A percentile compares a stretch with the other conserved stretches of the same genome.
These are phyloP conservation scores for Mellilla xanthometata DNA, from an alignment of 2,888 invertebrate species.

Conservation along the genomic window DNA sequence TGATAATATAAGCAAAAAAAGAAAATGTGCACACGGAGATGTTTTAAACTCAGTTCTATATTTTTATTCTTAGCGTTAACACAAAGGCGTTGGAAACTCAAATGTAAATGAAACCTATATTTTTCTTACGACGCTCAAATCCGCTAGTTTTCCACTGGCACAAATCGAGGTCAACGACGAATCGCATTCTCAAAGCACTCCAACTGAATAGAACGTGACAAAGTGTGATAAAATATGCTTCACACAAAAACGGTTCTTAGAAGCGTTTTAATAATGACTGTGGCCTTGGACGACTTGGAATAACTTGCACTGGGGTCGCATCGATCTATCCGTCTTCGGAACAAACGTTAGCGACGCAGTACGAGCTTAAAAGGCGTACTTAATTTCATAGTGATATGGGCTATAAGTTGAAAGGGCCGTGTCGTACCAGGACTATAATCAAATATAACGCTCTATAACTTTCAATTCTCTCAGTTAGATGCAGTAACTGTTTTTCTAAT, in stretches of 20 bases:
- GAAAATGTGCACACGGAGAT: too few relatives aligned
- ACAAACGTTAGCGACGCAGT: conserved; percentile 37
- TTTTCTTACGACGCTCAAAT: neutral
- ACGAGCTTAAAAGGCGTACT: conserved; percentile 1
- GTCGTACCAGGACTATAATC: conserved; percentile 5
- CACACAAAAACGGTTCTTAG: conserved; percentile 27
- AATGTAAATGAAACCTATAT: too few relatives aligned
- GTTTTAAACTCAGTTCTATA: too few relatives aligned
- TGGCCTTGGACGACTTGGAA: conserved; percentile 68
- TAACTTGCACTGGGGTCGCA: conserved; percentile 68
- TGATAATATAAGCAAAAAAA: too few relatives aligned
- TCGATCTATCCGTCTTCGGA: conserved; percentile 64
- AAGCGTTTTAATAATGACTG: conserved; percentile 55
- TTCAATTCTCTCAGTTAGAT: neutral
- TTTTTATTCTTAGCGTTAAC: too few relatives aligned
- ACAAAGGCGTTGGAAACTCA: too few relatives aligned
- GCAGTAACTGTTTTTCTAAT: neutral
- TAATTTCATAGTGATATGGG: conserved; percentile 8
- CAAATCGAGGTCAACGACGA: conserved; percentile 12
- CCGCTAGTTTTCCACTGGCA: neutral
- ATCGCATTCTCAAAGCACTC: conserved; percentile 7
- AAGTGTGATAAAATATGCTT: conserved; percentile 22
- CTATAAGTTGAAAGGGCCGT: conserved; percentile 1
- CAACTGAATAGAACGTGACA: conserved; percentile 16
- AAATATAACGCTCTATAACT: neutral